A percentile compares a stretch with the other conserved stretches of the same genome.
Evolutionary conservation across 2,888 invertebrate species (phyloP).

Genomic region (Drosophila colorata): DNA sequence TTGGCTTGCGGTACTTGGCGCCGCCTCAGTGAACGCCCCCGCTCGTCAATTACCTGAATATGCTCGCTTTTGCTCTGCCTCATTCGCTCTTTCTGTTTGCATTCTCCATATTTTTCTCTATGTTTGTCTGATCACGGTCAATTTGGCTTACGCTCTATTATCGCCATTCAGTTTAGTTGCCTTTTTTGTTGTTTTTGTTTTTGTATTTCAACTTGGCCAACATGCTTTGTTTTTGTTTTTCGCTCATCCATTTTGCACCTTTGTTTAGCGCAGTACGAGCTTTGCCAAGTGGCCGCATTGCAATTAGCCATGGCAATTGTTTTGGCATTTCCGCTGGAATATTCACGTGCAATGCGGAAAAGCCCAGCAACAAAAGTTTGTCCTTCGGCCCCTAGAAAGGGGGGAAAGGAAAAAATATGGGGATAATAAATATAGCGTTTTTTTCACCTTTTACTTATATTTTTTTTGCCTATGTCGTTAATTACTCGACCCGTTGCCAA

Average conservation of each 20-base stretch:
- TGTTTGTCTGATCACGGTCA: slow-evolving; percentile 49
- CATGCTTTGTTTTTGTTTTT: slow-evolving; percentile 34
- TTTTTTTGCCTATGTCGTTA: slow-evolving; percentile 42
- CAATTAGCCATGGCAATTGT: slow-evolving; percentile 67
- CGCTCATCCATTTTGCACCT: slow-evolving; percentile 64
- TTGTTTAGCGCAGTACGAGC: slow-evolving; percentile 2
- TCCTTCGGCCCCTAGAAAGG: slow-evolving; percentile 47
- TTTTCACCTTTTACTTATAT: slow-evolving; percentile 37
- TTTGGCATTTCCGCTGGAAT: slow-evolving; percentile 74
- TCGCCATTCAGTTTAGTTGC: slow-evolving; percentile 27
- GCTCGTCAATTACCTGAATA: background rate
- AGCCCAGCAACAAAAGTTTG: slow-evolving; percentile 50
- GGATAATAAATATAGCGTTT: slow-evolving; percentile 40
- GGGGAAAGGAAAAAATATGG: background rate
- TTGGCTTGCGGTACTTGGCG: slow-evolving; percentile 63
- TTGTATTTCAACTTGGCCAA: slow-evolving; percentile 51
- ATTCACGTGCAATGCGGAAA: slow-evolving; percentile 49
- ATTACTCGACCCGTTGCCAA: slow-evolving; percentile 57
- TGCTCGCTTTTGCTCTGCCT: background rate
- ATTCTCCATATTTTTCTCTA: background rate
- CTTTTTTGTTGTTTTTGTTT: slow-evolving; percentile 19
- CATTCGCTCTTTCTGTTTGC: background rate
- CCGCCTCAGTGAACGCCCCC: slow-evolving; percentile 59
- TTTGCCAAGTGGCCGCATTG: slow-evolving; percentile 38
- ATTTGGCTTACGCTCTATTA: slow-evolving; percentile 51